Base-by-base conservation (phyloP, 2,888 invertebrate genomes). In the Meiosimyza decipiens region DNA sequence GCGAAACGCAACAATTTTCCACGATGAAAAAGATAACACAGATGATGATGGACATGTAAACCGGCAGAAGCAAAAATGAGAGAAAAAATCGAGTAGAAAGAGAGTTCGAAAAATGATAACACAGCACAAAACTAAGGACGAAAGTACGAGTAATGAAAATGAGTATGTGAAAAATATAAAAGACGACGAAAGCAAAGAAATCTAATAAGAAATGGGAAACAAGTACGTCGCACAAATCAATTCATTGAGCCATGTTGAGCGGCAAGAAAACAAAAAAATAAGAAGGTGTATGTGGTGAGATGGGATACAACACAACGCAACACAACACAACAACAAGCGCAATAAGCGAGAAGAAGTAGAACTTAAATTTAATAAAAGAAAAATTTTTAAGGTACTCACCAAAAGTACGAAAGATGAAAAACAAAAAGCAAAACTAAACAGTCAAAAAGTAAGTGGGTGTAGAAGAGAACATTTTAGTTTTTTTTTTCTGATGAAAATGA, bases 1-100 rank as follows among this genome's bases (percentile, higher is more conserved):
- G 81, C 81, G 80, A 82, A 82, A 82, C 79, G 82, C 82, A 82
- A 82, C 82, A 82, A 82, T 82, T 82, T 80, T 74, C 81, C 82
- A 78, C 63, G 63, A 75, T 70, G 70, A 63, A 62, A 16, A 18
- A 62, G 75, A 70, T 55, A 71, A 75, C 72, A 70, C 51, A 22
- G 75, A 74, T 70, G 72, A 68, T 69, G 66, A 65, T 63, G 71
- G 64, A 54, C 60, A 74, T 72, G 63, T 75, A 49, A 59, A 74
- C 76, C 79, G 78, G 78, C 64, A 51, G 50, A 64, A 18, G 7
- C 40, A 9, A 40, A 40, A 9, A 22, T 22, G 66, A 66, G 66
- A 65, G 9, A 68, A 13, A 12, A 54, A 18, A 54, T 28, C 11
- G 13, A 18, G 22, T 3, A 50, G 60, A 22, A 16, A 50, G 51